These are phyloP conservation scores for Xestia rhomboidea DNA, from an alignment of 2,888 invertebrate species.

Conservation along the genomic window DNA sequence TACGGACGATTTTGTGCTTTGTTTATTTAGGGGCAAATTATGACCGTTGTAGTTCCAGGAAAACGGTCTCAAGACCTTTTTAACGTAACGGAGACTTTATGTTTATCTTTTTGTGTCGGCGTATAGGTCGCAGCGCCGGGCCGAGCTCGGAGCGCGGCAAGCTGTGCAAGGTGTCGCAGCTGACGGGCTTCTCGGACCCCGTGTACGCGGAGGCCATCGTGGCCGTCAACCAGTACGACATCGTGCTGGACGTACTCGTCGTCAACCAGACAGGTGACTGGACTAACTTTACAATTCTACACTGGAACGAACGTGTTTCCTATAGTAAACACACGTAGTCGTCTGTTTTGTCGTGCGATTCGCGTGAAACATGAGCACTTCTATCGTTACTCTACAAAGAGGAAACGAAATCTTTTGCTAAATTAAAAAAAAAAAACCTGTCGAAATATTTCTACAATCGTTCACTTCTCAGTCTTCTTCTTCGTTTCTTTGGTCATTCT, in stretches of 20 bases:
- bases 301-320: too few species aligned
- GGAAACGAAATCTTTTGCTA: too few species aligned
- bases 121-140: constrained; percentile 73
- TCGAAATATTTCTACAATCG: too few species aligned
- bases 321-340: too few species aligned
- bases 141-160: constrained; percentile 76
- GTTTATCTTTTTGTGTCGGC: too few species aligned
- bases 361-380: too few species aligned
- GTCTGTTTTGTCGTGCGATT: too few species aligned
- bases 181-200: constrained; percentile 99
- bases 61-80: not conserved
- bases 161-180: constrained; percentile 95
- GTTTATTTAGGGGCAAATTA: not conserved
- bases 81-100: not conserved
- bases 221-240: constrained; percentile 99
- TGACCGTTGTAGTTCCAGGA: not conserved
- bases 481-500: too few species aligned
- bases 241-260: constrained; percentile 98
- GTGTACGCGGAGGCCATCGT: constrained; percentile 99
- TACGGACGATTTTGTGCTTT: constrained; percentile 45
- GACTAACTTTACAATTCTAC: too few species aligned
- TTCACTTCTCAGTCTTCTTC: too few species aligned
- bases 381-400: too few species aligned
- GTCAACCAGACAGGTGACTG: constrained; percentile 97
- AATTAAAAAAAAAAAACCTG: too few species aligned